These are phyloP conservation scores for Drosophila oshimai DNA, from an alignment of 1,140 invertebrate genomes.

Conservation along the genomic window DNA sequence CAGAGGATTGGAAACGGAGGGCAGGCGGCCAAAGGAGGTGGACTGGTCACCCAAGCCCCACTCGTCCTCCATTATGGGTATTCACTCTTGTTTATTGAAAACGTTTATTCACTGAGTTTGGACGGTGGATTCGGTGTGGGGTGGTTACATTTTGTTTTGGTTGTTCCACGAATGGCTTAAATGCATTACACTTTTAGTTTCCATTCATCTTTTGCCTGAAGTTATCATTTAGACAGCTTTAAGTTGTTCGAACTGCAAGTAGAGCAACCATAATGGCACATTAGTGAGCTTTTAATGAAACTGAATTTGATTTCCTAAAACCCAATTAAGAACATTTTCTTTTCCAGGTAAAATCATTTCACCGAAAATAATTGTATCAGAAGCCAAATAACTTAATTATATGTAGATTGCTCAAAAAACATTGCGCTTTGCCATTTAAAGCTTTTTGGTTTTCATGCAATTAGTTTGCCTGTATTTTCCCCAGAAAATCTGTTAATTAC, in stretches of 20 bases:
- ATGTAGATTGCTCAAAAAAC: no score
- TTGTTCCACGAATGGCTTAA: neutral
- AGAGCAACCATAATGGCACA: no score
- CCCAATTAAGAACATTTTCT: neutral
- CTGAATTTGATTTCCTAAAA: neutral
- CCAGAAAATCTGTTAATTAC: no score
- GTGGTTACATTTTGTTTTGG: neutral
- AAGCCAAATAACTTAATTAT: no score
- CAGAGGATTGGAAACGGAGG: neutral
- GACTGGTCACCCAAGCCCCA: conserved; percentile 20
- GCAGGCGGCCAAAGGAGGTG: conserved; percentile 13
- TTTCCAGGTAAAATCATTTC: neutral
- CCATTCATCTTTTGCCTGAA: no score
- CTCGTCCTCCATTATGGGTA: conserved; percentile 13
- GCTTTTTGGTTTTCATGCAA: no score
- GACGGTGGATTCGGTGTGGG: neutral
- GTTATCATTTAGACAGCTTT: neutral
- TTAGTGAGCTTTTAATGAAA: neutral
- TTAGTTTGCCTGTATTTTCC: no score
- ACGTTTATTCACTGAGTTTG: neutral
- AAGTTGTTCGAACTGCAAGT: neutral
- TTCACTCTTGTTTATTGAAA: neutral
- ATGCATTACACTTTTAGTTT: neutral
- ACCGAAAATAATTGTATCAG: neutral
- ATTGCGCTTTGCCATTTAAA: no score